These are phyloP conservation scores for Threskiornis aethiopicus DNA, from an alignment of 2,797 vertebrate species.

Conservation along the genomic window DNA sequence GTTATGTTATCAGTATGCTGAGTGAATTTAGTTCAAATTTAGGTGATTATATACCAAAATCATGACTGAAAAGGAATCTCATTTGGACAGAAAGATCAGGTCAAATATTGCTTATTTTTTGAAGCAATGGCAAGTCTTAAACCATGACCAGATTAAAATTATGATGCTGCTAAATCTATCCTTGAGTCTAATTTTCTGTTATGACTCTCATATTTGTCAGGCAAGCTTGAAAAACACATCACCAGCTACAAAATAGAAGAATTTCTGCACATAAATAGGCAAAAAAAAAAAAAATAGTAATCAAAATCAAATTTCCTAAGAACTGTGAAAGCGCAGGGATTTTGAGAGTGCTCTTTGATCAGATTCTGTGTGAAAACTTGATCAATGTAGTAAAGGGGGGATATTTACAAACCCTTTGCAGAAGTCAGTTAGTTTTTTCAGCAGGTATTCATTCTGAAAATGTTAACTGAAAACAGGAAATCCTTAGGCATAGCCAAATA, in stretches of 20 bases:
- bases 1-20: not conserved
- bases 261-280: not conserved
- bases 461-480: not conserved
- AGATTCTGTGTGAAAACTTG: not conserved
- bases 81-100: not conserved
- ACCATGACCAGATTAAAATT: not conserved
- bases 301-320: not conserved
- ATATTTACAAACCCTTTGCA: not conserved
- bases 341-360: not conserved
- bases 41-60: not conserved
- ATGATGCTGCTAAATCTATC: not conserved
- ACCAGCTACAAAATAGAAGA: not conserved
- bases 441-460: not conserved
- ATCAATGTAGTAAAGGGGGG: not conserved
- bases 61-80: not conserved
- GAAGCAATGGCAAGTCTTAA: not conserved
- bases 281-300: not conserved
- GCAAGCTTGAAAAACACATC: not conserved
- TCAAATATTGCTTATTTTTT: accelerated
- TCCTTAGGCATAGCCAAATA: not conserved
- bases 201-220: not conserved
- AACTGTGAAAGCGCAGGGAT: not conserved
- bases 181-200: not conserved
- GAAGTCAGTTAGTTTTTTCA: not conserved
- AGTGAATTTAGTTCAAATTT: not conserved